Conservation (phyloP, 2,797 vertebrate genomes). For the Molossus molossus region DNA sequence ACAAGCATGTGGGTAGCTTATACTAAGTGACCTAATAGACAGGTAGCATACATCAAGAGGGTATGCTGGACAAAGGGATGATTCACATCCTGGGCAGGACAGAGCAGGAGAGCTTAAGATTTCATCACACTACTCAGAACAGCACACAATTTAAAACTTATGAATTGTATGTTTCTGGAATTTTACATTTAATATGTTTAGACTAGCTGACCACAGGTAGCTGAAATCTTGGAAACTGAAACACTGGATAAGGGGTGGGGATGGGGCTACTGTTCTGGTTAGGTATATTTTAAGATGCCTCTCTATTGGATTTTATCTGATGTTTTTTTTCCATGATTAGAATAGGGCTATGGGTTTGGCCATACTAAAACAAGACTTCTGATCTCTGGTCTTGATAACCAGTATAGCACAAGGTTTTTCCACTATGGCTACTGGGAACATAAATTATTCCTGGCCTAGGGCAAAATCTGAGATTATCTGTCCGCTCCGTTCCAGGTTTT, state of each 20-base stretch:
- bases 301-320: background rate
- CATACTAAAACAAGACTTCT: slow-evolving; percentile 14
- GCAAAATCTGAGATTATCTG: background rate
- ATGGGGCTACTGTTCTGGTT: background rate
- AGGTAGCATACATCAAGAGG: background rate
- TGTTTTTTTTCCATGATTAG: background rate
- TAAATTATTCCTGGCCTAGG: background rate
- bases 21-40: too few species aligned
- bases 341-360: background rate
- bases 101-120: background rate
- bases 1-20: background rate
- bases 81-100: background rate
- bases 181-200: background rate
- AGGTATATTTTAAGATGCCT: background rate
- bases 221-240: background rate
- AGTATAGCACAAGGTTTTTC: background rate
- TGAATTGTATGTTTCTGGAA: background rate
- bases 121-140: background rate
- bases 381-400: background rate
- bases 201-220: background rate
- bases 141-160: background rate
- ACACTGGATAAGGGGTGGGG: background rate
- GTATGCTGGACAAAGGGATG: background rate
- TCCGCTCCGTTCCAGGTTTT: background rate
- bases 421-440: background rate